Conservation (phyloP, 2,113 vertebrate species). For the Sphyrna mokarran region DNA sequence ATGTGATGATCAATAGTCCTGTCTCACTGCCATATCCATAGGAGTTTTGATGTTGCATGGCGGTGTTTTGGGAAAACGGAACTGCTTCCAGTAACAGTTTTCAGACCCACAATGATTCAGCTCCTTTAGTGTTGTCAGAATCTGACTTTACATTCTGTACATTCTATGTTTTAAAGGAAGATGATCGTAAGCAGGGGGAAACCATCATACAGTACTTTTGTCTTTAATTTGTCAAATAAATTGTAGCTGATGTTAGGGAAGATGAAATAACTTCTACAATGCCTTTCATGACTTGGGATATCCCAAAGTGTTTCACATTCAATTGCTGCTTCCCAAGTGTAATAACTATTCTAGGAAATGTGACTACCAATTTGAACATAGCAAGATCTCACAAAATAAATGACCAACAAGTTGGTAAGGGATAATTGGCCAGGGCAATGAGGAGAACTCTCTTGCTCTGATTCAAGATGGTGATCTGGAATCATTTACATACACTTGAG, state of each 20-base stretch:
- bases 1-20: background rate
- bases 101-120: background rate
- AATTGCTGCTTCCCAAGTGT: background rate
- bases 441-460: background rate
- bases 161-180: background rate
- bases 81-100: background rate
- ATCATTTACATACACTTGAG: background rate
- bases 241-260: background rate
- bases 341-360: background rate
- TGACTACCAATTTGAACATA: background rate
- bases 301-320: background rate
- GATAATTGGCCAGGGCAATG: background rate
- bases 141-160: background rate
- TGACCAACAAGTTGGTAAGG: background rate
- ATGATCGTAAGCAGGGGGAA: background rate
- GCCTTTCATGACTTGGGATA: background rate
- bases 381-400: background rate
- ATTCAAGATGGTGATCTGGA: background rate
- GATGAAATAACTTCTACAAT: background rate
- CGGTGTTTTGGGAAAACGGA: background rate
- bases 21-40: background rate
- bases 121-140: background rate
- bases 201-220: background rate
- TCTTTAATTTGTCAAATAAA: background rate
- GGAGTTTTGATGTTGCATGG: background rate